Evolutionary conservation across 1,140 invertebrate species (phyloP).

Genomic region (Belonocnema kinseyi): DNA sequence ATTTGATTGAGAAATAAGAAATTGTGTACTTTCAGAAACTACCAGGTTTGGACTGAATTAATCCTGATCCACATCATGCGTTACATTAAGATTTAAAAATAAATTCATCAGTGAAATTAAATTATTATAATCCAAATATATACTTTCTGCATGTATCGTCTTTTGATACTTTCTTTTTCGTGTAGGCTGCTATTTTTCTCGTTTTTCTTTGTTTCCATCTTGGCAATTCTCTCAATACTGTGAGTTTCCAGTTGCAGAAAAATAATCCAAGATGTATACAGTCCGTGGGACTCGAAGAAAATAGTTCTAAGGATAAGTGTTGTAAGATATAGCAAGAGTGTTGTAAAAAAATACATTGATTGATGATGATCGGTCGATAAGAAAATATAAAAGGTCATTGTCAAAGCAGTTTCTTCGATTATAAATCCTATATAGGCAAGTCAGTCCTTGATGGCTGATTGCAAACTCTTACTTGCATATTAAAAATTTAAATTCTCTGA

Average conservation of each 20-base stretch:
- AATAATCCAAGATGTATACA: slow-evolving; percentile 11
- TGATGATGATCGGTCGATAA: neutral
- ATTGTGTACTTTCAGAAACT: slow-evolving; percentile 58
- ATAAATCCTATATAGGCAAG: neutral
- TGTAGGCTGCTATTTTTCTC: neutral
- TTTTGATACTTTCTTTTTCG: neutral
- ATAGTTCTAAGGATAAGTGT: slow-evolving; percentile 8
- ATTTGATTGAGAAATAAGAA: neutral
- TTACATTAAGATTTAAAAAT: slow-evolving; percentile 61
- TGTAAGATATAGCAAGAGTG: slow-evolving; percentile 14
- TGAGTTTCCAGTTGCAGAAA: slow-evolving; percentile 18
- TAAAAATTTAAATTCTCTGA: neutral
- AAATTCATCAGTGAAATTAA: slow-evolving; percentile 52
- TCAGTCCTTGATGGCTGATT: slow-evolving; percentile 6
- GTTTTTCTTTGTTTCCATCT: neutral
- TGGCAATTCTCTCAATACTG: neutral
- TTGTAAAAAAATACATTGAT: slow-evolving; percentile 19
- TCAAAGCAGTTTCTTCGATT: slow-evolving; percentile 18
- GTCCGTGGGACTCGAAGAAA: slow-evolving; percentile 6
- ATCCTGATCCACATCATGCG: slow-evolving; percentile 58
- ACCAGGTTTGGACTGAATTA: slow-evolving; percentile 60
- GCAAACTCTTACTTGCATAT: neutral
- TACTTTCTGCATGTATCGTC: neutral
- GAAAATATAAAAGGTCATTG: slow-evolving; percentile 10
- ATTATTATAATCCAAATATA: slow-evolving; percentile 29